Conservation (phyloP, 1,140 invertebrate genomes). For the Teleogryllus occipitalis region DNA sequence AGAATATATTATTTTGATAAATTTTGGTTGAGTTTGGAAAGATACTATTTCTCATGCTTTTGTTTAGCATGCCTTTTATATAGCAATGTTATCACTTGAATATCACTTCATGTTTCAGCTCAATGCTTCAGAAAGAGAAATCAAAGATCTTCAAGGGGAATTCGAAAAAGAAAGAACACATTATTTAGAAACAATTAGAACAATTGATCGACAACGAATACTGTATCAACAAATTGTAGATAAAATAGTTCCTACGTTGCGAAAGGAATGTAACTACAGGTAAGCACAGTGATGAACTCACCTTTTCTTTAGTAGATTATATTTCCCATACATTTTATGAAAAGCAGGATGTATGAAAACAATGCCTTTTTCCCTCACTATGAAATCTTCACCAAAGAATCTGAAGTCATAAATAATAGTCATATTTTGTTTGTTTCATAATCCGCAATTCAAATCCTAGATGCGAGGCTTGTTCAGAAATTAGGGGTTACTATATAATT, state of each 20-base stretch:
- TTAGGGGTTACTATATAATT: too few relatives aligned
- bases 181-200: slow-evolving; percentile 75
- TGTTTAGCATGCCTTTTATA: not conserved
- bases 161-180: slow-evolving; percentile 77
- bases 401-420: too few relatives aligned
- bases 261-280: slow-evolving; percentile 68
- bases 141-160: slow-evolving; percentile 70
- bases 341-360: not conserved
- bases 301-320: slow-evolving; percentile 1
- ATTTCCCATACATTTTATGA: not conserved
- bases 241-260: slow-evolving; percentile 59
- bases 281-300: slow-evolving; percentile 27
- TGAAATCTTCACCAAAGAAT: too few relatives aligned
- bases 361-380: not conserved
- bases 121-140: slow-evolving; percentile 58
- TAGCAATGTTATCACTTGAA: not conserved
- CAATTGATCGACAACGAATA: slow-evolving; percentile 63
- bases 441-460: too few relatives aligned
- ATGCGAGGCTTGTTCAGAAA: too few relatives aligned
- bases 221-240: slow-evolving; percentile 61
- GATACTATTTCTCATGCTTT: not conserved
- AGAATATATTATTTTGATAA: not conserved
- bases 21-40: not conserved
- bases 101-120: slow-evolving; percentile 34
- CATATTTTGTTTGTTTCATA: too few relatives aligned